Evolutionary conservation across 2,888 invertebrate species (phyloP).

Genomic region (Dasysyrphus tricinctus): DNA sequence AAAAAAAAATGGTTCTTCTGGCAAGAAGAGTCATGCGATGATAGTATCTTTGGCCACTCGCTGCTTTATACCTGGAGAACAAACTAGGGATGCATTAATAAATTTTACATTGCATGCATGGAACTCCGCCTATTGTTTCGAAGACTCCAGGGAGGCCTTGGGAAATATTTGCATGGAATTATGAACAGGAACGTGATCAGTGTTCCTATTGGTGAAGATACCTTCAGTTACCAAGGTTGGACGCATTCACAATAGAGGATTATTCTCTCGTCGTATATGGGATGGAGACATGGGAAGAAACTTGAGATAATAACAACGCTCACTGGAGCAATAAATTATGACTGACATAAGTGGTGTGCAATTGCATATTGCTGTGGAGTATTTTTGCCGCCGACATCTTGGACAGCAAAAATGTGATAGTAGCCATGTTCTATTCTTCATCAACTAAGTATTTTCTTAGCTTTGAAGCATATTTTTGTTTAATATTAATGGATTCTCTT

Average conservation of each 20-base stretch:
- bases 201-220: conserved; percentile 59
- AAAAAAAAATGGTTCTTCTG: conserved; percentile 6
- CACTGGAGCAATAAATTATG: conserved; percentile 55
- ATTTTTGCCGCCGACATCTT: conserved; percentile 32
- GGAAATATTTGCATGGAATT: conserved; percentile 46
- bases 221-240: conserved; percentile 40
- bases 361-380: conserved; percentile 15
- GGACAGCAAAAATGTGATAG: conserved; percentile 32
- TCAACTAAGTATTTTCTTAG: background rate
- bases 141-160: conserved; percentile 16
- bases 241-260: conserved; percentile 11
- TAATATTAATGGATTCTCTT: background rate
- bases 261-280: background rate
- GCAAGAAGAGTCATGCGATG: conserved; percentile 33
- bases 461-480: background rate
- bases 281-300: conserved; percentile 34
- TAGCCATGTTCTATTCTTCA: conserved; percentile 45
- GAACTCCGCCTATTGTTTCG: conserved; percentile 62
- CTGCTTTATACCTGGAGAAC: background rate
- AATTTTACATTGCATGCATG: conserved; percentile 47
- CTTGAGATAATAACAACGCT: conserved; percentile 44
- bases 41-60: conserved; percentile 18
- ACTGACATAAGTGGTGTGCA: conserved; percentile 23
- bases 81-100: conserved; percentile 39
- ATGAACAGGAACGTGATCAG: conserved; percentile 32